A percentile compares a stretch with the other conserved stretches of the same genome.
phyloP scores from a whole-genome alignment of 2,888 invertebrate genomes.

The Hypena proboscidalis region DNA sequence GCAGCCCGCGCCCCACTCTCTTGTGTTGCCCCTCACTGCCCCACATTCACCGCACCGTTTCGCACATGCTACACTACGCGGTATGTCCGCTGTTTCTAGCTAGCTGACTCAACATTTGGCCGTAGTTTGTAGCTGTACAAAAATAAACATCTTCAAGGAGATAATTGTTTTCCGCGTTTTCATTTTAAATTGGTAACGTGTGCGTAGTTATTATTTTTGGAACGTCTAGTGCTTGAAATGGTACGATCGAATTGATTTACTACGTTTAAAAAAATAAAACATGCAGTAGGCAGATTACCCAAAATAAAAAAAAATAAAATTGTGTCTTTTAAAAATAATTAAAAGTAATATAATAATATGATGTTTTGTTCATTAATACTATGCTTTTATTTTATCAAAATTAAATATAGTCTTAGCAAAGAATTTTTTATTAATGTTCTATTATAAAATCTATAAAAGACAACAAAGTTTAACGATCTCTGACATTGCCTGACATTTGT shows the following conservation, averaged over 20 bases:
- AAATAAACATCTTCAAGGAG: slow-evolving; percentile 58
- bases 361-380: too few species aligned
- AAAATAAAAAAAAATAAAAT: too few species aligned
- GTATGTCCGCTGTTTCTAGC: slow-evolving; percentile 46
- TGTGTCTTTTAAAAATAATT: too few species aligned
- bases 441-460: background rate
- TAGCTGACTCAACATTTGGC: slow-evolving; percentile 44
- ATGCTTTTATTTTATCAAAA: too few species aligned
- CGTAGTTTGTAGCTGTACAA: slow-evolving; percentile 33
- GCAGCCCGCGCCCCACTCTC: slow-evolving; percentile 65
- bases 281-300: too few species aligned
- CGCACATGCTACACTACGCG: slow-evolving; percentile 62
- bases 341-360: too few species aligned
- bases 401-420: too few species aligned
- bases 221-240: too few species aligned
- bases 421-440: too few species aligned
- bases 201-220: background rate
- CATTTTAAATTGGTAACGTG: slow-evolving; percentile 11
- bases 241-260: too few species aligned
- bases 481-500: slow-evolving; percentile 23
- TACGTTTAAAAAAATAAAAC: too few species aligned
- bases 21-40: slow-evolving; percentile 76
- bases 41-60: slow-evolving; percentile 82
- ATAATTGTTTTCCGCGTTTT: slow-evolving; percentile 45
- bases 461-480: slow-evolving; percentile 25